Evolutionary conservation across 2,888 invertebrate species (phyloP).

Genomic region (Pristionchus japonicus): DNA sequence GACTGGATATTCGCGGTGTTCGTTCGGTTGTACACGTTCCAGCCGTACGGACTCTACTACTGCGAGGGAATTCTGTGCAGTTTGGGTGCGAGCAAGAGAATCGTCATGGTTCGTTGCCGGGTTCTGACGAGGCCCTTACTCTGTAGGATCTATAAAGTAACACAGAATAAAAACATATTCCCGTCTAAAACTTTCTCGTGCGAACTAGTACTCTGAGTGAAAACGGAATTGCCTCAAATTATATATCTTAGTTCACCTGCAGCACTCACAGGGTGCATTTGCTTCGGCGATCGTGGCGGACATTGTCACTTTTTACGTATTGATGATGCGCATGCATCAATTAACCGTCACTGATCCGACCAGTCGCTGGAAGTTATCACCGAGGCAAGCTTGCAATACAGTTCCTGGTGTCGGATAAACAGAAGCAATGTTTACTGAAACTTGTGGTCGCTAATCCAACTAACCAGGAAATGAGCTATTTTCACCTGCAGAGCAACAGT

Average conservation of each 20-base stretch:
- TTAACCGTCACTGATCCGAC: not conserved
- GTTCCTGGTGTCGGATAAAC: not conserved
- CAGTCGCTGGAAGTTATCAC: not conserved
- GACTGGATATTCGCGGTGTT: not conserved
- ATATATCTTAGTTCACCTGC: too few species aligned
- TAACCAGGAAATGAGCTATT: too few species aligned
- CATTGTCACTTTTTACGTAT: not conserved
- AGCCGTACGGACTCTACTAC: not conserved
- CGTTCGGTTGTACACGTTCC: not conserved
- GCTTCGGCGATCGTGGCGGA: not conserved
- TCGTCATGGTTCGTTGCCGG: not conserved
- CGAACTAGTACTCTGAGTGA: too few species aligned
- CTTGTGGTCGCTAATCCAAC: too few species aligned
- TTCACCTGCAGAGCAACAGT: not conserved
- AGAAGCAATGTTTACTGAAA: too few species aligned
- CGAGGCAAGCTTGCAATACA: not conserved
- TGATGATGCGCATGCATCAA: conserved; percentile 3
- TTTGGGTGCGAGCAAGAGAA: not conserved
- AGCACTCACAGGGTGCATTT: not conserved
- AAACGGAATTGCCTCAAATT: too few species aligned
- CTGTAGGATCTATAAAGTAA: too few species aligned
- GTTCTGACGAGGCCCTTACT: too few species aligned
- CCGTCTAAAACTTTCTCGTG: too few species aligned
- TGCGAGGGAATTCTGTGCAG: not conserved
- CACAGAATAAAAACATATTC: too few species aligned